Evolutionary conservation across 2,888 invertebrate species (phyloP), one percentile per base, ranked within the genome.

Genomic region (Miltochrista miniata): DNA sequence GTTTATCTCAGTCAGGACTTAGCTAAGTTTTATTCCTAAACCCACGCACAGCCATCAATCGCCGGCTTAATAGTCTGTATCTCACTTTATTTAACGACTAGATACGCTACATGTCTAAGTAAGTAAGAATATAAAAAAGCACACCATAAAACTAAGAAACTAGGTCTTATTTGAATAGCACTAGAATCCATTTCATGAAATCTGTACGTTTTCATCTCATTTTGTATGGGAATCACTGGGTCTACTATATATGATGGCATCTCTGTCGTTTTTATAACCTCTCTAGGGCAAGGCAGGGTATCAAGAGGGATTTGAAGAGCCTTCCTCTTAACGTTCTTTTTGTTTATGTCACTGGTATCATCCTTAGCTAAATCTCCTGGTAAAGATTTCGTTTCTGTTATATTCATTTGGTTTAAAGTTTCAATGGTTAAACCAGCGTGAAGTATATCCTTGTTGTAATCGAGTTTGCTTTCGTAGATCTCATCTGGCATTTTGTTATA

Each of bases 141-240:
- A 74, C 76, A 73, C 79, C 81, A 86, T 78, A 85, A 70, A 35
- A 81, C 61, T 54, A 80, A 58, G 54, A 62, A 64, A 58, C 61
- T 68, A 40, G 59, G 63, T 41, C 59, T 56, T 33, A 74, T 49
- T 43, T 57, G 66, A 51, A 54, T 50, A 43, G 68, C 58, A 37
- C 76, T 80, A 33, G 77, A 72, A 65, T 81, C 89, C 54, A 77
- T 76, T 60, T 85, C 90, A 44, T 85, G 83, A 72, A 83, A 88
- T 69, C 89, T 79, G 66, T 79, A 90, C 12, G 85, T 89, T 72
- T 90, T 90, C 90, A 90, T 91, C 74, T 90, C 90, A 64, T 90
- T 90, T 62, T 89, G 90, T 36, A 90, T 75, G 43, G 90, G 90
- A 68, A 88, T 87, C 30, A 89, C 76, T 31, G 88, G 87, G 56